phyloP scores from a whole-genome alignment of 1,140 invertebrate genomes.

The Solenopsis fugax region DNA sequence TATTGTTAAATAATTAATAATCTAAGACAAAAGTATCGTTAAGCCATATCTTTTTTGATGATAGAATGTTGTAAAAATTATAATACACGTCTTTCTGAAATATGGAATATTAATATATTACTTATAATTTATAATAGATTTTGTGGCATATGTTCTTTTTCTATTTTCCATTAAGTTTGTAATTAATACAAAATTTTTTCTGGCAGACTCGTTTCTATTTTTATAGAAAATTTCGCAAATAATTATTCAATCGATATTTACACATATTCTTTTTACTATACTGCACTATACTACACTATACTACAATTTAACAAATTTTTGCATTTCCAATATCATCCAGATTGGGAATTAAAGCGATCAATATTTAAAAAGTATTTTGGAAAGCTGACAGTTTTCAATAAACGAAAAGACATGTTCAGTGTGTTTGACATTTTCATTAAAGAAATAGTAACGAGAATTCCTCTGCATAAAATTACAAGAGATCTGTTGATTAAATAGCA shows the following conservation, averaged over 20 bases:
- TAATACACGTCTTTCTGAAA: conserved; percentile 41
- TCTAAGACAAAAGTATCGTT: conserved; percentile 4
- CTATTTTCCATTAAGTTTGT: conserved; percentile 2
- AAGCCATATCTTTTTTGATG: conserved; percentile 26
- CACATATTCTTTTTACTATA: background rate
- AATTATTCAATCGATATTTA: background rate
- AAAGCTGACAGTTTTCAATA: background rate
- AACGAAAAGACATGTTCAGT: background rate
- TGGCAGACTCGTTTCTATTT: background rate
- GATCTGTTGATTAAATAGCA: background rate
- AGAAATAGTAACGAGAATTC: background rate
- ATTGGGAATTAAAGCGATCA: background rate
- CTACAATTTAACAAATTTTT: background rate
- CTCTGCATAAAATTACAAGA: background rate
- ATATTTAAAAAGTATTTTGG: background rate
- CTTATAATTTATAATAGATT: conserved; percentile 31
- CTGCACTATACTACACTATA: too few species aligned
- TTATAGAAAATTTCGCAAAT: background rate
- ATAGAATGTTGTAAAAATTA: conserved; percentile 35
- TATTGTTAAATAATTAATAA: conserved; percentile 24
- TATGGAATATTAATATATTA: conserved; percentile 27
- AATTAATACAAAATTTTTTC: background rate
- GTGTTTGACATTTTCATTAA: background rate
- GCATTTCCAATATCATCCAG: background rate
- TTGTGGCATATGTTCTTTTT: background rate